Evolutionary conservation across 2,113 vertebrate species (phyloP).

Genomic region (Ailurus styani): DNA sequence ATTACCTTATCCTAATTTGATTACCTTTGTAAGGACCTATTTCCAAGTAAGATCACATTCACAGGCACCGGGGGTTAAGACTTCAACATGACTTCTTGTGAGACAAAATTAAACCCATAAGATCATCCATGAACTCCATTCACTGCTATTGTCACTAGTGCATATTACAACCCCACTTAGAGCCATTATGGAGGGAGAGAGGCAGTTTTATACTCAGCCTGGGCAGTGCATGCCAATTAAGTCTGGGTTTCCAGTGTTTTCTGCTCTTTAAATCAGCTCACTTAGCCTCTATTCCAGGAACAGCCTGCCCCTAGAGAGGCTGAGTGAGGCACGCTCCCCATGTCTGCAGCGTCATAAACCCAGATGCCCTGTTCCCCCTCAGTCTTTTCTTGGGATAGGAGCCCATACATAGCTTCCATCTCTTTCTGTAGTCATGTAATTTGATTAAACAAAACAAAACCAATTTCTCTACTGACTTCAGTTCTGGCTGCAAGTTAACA

Average conservation of each 20-base stretch:
- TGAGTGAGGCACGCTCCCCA: rapidly evolving
- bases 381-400: background rate
- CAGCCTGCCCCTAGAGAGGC: background rate
- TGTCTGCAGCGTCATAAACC: background rate
- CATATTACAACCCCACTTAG: background rate
- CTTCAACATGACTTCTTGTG: background rate
- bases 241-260: background rate
- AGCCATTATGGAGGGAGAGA: background rate
- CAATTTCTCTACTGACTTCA: background rate
- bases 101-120: background rate
- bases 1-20: background rate
- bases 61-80: background rate
- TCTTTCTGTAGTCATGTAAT: background rate
- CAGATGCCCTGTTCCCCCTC: background rate
- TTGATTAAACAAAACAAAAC: background rate
- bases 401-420: background rate
- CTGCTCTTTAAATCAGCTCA: background rate
- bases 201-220: background rate
- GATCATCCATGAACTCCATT: background rate
- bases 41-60: background rate
- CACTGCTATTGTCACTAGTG: background rate
- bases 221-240: background rate
- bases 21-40: background rate
- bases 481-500: background rate
- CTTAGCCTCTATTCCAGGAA: background rate